These are phyloP conservation scores for Morpho deidamia DNA, from an alignment of 2,888 invertebrate genomes.

Conservation along the genomic window DNA sequence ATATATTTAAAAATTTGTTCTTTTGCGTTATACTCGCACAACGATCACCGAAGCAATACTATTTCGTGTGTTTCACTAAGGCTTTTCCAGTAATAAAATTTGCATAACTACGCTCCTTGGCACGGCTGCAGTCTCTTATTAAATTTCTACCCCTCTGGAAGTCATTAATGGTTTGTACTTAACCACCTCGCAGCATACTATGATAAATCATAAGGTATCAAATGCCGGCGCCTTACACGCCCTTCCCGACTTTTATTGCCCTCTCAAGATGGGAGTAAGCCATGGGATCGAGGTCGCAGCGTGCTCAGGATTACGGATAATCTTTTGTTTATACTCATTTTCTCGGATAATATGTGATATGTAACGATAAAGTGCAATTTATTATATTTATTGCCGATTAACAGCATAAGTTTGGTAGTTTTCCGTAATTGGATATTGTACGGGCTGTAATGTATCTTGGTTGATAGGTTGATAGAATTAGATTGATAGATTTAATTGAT, in stretches of 20 bases:
- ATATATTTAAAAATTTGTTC: no score
- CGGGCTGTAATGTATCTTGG: no score
- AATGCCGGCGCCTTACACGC: slow-evolving; percentile 31
- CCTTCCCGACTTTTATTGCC: slow-evolving; percentile 63
- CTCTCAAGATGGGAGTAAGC: slow-evolving; percentile 58
- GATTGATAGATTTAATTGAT: no score
- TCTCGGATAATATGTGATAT: slow-evolving; percentile 29
- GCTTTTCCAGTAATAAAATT: slow-evolving; percentile 73
- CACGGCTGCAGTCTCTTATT: slow-evolving; percentile 69
- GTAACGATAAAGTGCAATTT: neutral
- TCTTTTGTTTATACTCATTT: slow-evolving; percentile 57
- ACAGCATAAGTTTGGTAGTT: neutral
- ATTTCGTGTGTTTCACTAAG: slow-evolving; percentile 45
- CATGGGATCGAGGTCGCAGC: slow-evolving; percentile 32
- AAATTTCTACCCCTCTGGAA: slow-evolving; percentile 74
- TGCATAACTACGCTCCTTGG: slow-evolving; percentile 74
- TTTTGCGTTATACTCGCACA: no score
- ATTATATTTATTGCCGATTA: slow-evolving; percentile 8
- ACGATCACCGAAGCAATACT: neutral
- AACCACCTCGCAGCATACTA: slow-evolving; percentile 67
- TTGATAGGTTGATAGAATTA: no score
- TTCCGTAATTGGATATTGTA: neutral
- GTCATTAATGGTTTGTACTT: slow-evolving; percentile 76
- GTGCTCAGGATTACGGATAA: slow-evolving; percentile 48
- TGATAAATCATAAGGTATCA: slow-evolving; percentile 72